Evolutionary conservation across 2,797 vertebrate species (phyloP).

Genomic region (Iguana delicatissima): DNA sequence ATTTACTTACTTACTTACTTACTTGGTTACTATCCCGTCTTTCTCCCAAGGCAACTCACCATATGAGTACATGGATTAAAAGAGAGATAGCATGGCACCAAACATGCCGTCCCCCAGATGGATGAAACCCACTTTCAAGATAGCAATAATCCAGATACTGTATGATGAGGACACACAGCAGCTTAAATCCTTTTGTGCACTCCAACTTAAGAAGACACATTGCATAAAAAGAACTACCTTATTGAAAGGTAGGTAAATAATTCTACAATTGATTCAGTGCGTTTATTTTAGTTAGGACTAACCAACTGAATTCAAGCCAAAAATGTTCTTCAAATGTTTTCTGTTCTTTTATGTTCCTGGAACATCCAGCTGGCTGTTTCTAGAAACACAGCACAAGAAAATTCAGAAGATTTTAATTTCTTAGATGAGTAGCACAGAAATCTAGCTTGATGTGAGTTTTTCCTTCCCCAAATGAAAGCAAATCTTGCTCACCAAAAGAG

Average conservation of each 20-base stretch:
- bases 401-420: conserved; percentile 27
- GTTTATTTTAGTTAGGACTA: too few species aligned
- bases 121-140: neutral
- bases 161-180: neutral
- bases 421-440: neutral
- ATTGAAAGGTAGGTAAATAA: too few species aligned
- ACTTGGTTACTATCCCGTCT: too few species aligned
- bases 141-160: neutral
- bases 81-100: too few species aligned
- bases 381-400: neutral
- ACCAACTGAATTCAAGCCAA: too few species aligned
- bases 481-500: conserved; percentile 45
- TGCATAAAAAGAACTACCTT: too few species aligned
- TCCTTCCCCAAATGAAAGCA: conserved; percentile 23
- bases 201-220: too few species aligned
- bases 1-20: too few species aligned
- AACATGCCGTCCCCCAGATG: neutral
- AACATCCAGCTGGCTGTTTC: neutral
- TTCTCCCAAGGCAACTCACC: neutral
- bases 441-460: conserved; percentile 8
- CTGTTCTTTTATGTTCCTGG: neutral
- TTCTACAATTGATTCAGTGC: too few species aligned
- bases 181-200: too few species aligned
- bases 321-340: neutral
- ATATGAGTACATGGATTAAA: too few species aligned